phyloP scores from a whole-genome alignment of 1,140 invertebrate species.

The Sogatella furcifera region DNA sequence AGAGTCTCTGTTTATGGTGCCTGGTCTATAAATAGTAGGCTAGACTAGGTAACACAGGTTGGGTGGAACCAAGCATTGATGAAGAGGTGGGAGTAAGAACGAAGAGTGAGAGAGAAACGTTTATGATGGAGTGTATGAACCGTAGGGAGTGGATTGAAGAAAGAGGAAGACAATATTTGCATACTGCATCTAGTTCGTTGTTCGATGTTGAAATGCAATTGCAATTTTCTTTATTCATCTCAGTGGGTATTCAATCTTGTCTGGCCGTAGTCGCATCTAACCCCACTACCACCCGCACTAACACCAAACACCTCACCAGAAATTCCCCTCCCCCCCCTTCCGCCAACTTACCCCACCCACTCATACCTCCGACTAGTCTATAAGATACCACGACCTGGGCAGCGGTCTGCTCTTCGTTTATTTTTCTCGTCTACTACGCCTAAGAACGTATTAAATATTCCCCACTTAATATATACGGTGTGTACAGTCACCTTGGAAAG shows the following conservation, averaged over 20 bases:
- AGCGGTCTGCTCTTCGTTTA: background rate
- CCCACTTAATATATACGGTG: background rate
- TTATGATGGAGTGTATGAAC: no score
- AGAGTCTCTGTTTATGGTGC: no score
- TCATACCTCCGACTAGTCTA: background rate
- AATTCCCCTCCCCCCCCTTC: slow-evolving; percentile 1
- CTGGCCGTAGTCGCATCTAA: slow-evolving; percentile 2
- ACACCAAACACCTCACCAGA: no score
- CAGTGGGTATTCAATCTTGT: slow-evolving; percentile 14
- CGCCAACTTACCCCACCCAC: background rate
- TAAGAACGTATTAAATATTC: slow-evolving; percentile 14
- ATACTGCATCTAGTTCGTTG: slow-evolving; percentile 9
- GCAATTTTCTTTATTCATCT: slow-evolving; percentile 17
- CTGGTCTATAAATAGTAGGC: no score
- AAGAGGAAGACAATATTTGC: slow-evolving; percentile 4
- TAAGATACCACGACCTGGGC: no score
- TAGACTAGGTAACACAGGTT: no score
- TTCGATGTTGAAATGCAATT: slow-evolving; percentile 16
- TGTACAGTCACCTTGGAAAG: slow-evolving; percentile 8
- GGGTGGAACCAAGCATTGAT: no score
- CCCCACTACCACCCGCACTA: background rate
- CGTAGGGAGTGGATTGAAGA: no score
- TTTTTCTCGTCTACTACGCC: slow-evolving; percentile 3
- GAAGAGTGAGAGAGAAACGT: no score
- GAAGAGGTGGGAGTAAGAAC: no score